Evolutionary conservation across 2,888 invertebrate genomes (phyloP), one percentile per base, ranked within the genome.

Genomic region (Chaetogeoica ovagalla): DNA sequence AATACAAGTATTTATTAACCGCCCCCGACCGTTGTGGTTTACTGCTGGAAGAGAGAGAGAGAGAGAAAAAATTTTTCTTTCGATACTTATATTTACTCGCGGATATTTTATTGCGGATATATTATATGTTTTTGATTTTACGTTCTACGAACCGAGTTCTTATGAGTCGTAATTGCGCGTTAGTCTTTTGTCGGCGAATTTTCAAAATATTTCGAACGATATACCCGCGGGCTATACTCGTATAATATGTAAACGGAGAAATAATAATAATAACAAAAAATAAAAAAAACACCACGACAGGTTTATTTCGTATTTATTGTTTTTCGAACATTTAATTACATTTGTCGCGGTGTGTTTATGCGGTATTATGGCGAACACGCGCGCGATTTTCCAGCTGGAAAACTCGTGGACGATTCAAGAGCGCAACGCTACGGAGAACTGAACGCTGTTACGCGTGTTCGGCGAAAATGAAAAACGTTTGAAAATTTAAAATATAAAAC

Each of bases 1-100:
- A 79, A 79, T 79, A 79, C 71, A 79, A 79, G 79, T 71, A 79
- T 71, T n/a, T 79, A 71, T 79, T 79, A 79, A 79, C 79, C 79
- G 79, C 79, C 70, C 70, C 77, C 62, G 57, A 15, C 79, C 71
- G n/a, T 79, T 79, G 79, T 79, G 79, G 79, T 79, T 71, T 70
- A 71, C 39, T 69, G 77, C 77, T 23, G 62, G 37, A 62, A 52
- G 39, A 39, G 9, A 43, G 1, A 43, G 6, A 43, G n/a, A 39
- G 4, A 39, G 7, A 43, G 62, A 59, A 68, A 30, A 62, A 48
- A 68, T 68, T 30, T 48, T 57, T 55, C 21, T n/a, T 79, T 63
- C 52, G 70, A 55, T 79, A n/a, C n/a, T n/a, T n/a, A 79, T 79
- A 79, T 79, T 79, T 79, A 71, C 79, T 71, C 79, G 71, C 63